These are phyloP conservation scores for Micromussa lordhowensis DNA, from an alignment of 92 coral and sea anemone species.

Conservation along the genomic window DNA sequence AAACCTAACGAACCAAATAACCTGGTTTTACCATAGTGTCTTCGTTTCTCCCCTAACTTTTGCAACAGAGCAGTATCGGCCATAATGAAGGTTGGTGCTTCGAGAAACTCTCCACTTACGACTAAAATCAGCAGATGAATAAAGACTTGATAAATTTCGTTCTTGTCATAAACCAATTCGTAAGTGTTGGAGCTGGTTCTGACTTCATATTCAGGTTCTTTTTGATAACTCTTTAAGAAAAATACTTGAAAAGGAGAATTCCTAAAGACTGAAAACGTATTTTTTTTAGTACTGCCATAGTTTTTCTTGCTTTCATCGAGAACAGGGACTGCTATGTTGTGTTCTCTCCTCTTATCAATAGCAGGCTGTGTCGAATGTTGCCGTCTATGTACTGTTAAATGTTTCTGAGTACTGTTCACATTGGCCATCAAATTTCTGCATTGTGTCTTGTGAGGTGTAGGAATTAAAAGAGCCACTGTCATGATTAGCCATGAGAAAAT, in stretches of 20 bases:
- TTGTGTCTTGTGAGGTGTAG: conserved; percentile 79
- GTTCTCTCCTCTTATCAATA: background rate
- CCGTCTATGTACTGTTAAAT: background rate
- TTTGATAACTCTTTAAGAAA: background rate
- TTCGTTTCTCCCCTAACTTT: conserved; percentile 83
- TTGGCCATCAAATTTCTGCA: conserved; percentile 56
- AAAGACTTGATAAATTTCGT: conserved; percentile 75
- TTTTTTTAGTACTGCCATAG: background rate
- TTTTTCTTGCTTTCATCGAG: background rate
- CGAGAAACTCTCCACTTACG: conserved; percentile 91
- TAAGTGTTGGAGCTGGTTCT: conserved; percentile 3
- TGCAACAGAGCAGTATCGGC: conserved; percentile 93
- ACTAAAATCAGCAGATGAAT: conserved; percentile 76
- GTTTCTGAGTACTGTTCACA: background rate
- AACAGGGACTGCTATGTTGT: background rate
- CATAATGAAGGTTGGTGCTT: conserved; percentile 95
- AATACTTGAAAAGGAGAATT: conserved; percentile 22
- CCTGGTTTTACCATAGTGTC: conserved; percentile 95
- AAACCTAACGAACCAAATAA: conserved; percentile 92
- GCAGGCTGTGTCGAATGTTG: background rate
- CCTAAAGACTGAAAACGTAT: background rate
- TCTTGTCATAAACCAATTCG: conserved; percentile 68
- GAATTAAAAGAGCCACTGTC: conserved; percentile 90
- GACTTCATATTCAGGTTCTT: conserved; percentile 3
- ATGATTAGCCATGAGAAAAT: conserved; percentile 91